Base-by-base conservation (phyloP, 2,888 invertebrate species). In the Rhagium mordax region DNA sequence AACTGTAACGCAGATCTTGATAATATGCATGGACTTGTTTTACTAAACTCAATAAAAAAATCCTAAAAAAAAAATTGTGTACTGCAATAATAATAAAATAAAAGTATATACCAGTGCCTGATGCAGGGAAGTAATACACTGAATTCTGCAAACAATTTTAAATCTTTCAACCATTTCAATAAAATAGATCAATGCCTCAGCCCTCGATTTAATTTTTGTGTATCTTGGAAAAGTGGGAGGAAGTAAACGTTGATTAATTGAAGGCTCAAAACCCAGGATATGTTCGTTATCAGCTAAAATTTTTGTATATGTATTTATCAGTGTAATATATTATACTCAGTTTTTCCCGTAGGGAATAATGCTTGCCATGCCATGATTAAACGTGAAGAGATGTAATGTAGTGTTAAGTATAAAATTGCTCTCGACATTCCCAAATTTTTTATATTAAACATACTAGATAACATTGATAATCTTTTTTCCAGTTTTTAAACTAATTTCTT, bases 191-290 rank as follows among this genome's bases (percentile, higher is more conserved):
- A 97, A 87, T 41, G 98, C 96, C 84, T 96, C 96, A 64, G 90
- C 88, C 78, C 94, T 89, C 57, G 94, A 93, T 81, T 95, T 95
- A 83, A 98, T 97, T 88, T 96, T 95, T 0, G 98, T 97, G 88
- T 97, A 98, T 18, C 99, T 93, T 0, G 99, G 99, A 90, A 99
- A 99, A 16, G 99, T 98, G 0, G 99, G 98, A n/a, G 99, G 99
- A 69, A 99, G 90, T 62, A 98, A 90, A 53, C 98, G 92, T 88
- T 98, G 98, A 89, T 99, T 99, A 55, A 98, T 95, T 87, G 97
- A 93, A 2, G 98, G 97, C 85, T 98, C 98, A 88, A 99, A 99
- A 0, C 98, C 98, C 91, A 96, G 93, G n/a, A 94, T 92, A 85
- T 93, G 93, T 6, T 94, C 94, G 75, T 92, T 91, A 81, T 94